Conservation (phyloP, 2,888 invertebrate genomes). For the Ophioninae sp. region DNA sequence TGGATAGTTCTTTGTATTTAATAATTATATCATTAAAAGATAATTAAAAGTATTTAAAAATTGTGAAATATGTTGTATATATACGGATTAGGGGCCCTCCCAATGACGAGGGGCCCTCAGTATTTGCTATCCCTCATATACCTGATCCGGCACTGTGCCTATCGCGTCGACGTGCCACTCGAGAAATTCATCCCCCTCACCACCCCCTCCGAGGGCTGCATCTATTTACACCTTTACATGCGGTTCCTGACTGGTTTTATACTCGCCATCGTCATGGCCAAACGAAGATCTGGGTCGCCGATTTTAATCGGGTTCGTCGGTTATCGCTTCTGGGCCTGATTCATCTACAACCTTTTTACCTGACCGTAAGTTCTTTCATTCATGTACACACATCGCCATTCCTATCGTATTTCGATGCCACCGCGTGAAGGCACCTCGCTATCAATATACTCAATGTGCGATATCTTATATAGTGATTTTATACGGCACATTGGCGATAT, state of each 20-base stretch:
- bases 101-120: too few relatives aligned
- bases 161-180: slow-evolving; percentile 71
- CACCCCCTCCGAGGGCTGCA: slow-evolving; percentile 73
- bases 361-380: background rate
- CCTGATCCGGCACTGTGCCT: slow-evolving; percentile 13
- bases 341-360: slow-evolving; percentile 21
- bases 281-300: slow-evolving; percentile 78
- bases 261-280: slow-evolving; percentile 61
- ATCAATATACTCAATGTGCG: background rate
- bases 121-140: too few relatives aligned
- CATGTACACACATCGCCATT: slow-evolving; percentile 9
- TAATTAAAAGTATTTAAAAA: too few relatives aligned
- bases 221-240: slow-evolving; percentile 76
- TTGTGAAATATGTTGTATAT: too few relatives aligned
- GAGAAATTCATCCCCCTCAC: slow-evolving; percentile 75
- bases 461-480: slow-evolving; percentile 14
- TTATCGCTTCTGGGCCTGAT: slow-evolving; percentile 56
- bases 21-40: too few relatives aligned
- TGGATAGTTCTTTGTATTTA: too few relatives aligned
- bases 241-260: slow-evolving; percentile 49
- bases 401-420: background rate
- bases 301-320: slow-evolving; percentile 77
- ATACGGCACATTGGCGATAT: slow-evolving; percentile 44
- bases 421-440: background rate
- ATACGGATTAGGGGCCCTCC: too few relatives aligned